Evolutionary conservation across 2,888 invertebrate species (phyloP).

Genomic region (Drosophila meridionalis): DNA sequence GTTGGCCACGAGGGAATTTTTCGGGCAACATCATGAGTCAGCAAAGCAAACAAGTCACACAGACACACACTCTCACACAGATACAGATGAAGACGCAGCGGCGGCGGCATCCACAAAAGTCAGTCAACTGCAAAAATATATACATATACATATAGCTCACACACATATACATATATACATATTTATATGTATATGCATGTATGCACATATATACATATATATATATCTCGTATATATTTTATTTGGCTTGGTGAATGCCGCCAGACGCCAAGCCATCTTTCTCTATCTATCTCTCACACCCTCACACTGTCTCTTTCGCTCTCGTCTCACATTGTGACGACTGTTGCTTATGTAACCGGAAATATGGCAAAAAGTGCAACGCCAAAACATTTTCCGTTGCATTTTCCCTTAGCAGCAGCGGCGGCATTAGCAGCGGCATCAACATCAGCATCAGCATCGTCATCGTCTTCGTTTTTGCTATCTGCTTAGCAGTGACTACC

Average conservation of each 20-base stretch:
- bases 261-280: conserved; percentile 14
- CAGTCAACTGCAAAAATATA: conserved; percentile 78
- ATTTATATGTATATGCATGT: conserved; percentile 2
- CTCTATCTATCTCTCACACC: background rate
- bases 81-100: conserved; percentile 25
- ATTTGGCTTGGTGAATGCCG: conserved; percentile 40
- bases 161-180: conserved; percentile 29
- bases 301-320: background rate
- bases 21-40: conserved; percentile 74
- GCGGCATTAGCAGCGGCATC: conserved; percentile 12
- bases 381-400: conserved; percentile 80
- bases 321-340: conserved; percentile 20
- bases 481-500: conserved; percentile 43
- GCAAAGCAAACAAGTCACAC: conserved; percentile 69
- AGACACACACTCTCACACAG: background rate
- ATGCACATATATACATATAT: conserved; percentile 7
- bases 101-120: conserved; percentile 56
- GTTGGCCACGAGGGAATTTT: conserved; percentile 71
- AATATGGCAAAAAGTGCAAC: conserved; percentile 80
- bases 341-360: conserved; percentile 79
- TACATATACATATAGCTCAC: conserved; percentile 18
- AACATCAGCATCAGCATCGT: background rate
- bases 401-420: conserved; percentile 41
- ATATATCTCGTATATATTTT: conserved; percentile 9
- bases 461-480: conserved; percentile 22